Evolutionary conservation across 1,140 invertebrate species (phyloP).

Genomic region (Linepithema humile): DNA sequence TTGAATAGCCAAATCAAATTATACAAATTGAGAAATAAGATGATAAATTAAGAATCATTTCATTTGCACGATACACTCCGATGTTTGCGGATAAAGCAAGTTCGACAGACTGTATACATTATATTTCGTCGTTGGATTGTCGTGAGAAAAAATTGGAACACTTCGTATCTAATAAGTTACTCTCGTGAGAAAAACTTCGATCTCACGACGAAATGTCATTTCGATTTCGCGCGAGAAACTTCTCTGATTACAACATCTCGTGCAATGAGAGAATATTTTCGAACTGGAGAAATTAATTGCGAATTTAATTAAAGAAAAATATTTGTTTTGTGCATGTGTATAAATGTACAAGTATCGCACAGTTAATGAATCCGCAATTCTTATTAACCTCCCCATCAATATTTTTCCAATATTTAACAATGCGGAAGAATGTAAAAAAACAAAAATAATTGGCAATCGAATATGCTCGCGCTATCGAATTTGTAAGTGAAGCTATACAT

Average conservation of each 20-base stretch:
- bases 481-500: not conserved
- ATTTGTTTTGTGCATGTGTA: not conserved
- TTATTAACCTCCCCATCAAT: not conserved
- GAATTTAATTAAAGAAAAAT: slow-evolving; percentile 37
- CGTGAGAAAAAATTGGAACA: not conserved
- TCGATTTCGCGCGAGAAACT: not conserved
- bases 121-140: slow-evolving; percentile 5
- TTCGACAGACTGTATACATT: not conserved
- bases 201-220: not conserved
- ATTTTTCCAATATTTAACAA: not conserved
- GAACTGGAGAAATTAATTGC: slow-evolving; percentile 16
- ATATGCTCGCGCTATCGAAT: not conserved
- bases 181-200: not conserved
- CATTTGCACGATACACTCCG: not conserved
- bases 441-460: not conserved
- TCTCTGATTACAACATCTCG: slow-evolving; percentile 1
- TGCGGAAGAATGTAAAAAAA: not conserved
- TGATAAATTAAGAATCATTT: not conserved
- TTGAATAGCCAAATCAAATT: too few relatives aligned
- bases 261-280: not conserved
- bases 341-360: not conserved
- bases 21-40: too few relatives aligned
- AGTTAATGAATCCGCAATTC: not conserved
- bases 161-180: not conserved
- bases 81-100: not conserved